Conservation (phyloP, 2,113 vertebrate species). For the Perognathus longimembris region DNA sequence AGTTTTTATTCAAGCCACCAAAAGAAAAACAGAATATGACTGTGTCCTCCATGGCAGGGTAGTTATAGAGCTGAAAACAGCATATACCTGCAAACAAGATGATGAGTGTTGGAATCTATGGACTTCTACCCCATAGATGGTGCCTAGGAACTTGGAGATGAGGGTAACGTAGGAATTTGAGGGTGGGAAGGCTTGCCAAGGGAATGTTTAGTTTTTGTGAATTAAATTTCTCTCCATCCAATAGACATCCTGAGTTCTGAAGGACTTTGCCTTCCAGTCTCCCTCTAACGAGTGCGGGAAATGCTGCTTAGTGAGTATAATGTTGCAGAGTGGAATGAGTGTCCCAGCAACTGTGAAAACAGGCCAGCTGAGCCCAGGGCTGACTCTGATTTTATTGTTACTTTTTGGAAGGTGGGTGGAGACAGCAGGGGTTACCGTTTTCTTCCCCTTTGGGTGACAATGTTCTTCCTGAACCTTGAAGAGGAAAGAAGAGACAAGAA, state of each 20-base stretch:
- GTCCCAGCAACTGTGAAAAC: neutral
- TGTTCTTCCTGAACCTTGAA: conserved; percentile 52
- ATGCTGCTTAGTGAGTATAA: neutral
- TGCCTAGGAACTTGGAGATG: neutral
- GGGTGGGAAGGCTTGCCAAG: neutral
- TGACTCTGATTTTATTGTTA: conserved; percentile 1
- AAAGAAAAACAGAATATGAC: neutral
- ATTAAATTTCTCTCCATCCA: neutral
- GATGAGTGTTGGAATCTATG: neutral
- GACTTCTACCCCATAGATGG: neutral
- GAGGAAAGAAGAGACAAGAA: conserved; percentile 67
- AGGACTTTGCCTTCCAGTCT: neutral
- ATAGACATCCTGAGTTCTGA: neutral
- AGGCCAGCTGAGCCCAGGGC: neutral
- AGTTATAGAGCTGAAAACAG: neutral
- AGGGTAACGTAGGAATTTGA: neutral
- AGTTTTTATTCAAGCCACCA: too few species aligned
- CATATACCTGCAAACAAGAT: neutral
- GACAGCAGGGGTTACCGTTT: neutral
- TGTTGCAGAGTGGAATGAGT: neutral
- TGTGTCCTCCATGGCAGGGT: neutral
- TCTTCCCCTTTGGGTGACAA: conserved; percentile 29
- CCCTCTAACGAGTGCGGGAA: neutral
- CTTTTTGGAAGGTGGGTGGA: neutral
- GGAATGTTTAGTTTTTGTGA: neutral